phyloP scores from a whole-genome alignment of 2,797 vertebrate genomes.

The Sparus aurata region DNA sequence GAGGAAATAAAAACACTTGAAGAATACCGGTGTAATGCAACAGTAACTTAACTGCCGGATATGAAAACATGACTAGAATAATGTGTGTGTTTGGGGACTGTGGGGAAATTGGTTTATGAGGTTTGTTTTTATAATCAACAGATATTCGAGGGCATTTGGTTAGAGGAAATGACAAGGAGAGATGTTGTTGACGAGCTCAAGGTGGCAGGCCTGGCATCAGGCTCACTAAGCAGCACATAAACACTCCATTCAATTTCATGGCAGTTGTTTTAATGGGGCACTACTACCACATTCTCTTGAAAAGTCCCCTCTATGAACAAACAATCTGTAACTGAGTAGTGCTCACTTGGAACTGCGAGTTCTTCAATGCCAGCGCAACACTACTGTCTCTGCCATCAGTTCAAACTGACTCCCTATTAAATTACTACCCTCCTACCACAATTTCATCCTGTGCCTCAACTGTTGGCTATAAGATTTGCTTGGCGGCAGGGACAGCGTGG shows the following conservation, averaged over 20 bases:
- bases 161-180: constrained; percentile 60
- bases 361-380: constrained; percentile 53
- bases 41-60: constrained; percentile 38
- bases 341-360: constrained; percentile 36
- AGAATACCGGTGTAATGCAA: constrained; percentile 37
- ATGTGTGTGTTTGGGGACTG: background rate
- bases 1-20: constrained; percentile 1
- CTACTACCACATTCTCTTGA: constrained; percentile 50
- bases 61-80: constrained; percentile 16
- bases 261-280: constrained; percentile 69
- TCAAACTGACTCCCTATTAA: constrained; percentile 71
- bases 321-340: constrained; percentile 55
- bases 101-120: constrained; percentile 37
- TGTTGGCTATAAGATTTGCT: constrained; percentile 71
- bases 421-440: constrained; percentile 67
- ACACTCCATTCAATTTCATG: constrained; percentile 73
- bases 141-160: constrained; percentile 49
- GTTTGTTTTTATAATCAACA: constrained; percentile 38
- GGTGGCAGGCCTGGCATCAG: constrained; percentile 56
- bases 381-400: constrained; percentile 57
- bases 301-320: constrained; percentile 53
- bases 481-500: constrained; percentile 48
- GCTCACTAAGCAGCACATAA: constrained; percentile 61
- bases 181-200: constrained; percentile 62
- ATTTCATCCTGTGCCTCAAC: constrained; percentile 67